Percentiles rank a stretch among this genome's conserved stretches.
These are phyloP conservation scores for Syrrhaptes paradoxus DNA, from an alignment of 2,113 vertebrate species.

Conservation along the genomic window DNA sequence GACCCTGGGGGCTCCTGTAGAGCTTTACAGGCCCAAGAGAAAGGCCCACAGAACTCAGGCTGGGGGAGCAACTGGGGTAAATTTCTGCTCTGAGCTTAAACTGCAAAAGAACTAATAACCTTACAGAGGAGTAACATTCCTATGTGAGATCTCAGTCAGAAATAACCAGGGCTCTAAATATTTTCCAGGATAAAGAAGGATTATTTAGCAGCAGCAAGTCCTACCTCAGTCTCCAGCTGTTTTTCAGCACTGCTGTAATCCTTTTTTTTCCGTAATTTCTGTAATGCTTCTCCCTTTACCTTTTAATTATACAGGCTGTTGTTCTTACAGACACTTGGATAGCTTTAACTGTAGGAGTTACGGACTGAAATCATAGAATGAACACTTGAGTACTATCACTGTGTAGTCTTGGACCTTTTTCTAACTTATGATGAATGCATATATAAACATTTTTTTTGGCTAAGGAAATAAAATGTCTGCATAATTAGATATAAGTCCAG, in stretches of 20 bases:
- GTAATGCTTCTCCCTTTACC: neutral
- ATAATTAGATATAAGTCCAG: neutral
- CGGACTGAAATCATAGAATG: neutral
- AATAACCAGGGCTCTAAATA: neutral
- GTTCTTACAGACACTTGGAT: neutral
- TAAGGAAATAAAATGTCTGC: neutral
- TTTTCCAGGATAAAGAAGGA: neutral
- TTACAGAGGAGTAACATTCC: neutral
- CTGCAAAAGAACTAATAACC: neutral
- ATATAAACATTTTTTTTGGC: neutral
- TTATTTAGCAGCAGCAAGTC: neutral
- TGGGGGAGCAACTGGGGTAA: neutral
- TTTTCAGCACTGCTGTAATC: neutral
- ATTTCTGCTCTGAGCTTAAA: neutral
- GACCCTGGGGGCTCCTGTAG: neutral
- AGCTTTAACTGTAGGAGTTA: neutral
- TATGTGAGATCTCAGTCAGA: neutral
- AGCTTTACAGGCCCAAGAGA: neutral
- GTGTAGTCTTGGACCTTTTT: neutral
- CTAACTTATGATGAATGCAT: neutral
- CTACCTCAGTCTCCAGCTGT: neutral
- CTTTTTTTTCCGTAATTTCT: neutral
- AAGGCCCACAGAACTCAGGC: neutral
- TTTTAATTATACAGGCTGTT: neutral
- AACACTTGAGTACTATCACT: neutral